Percentiles rank a stretch among this genome's conserved stretches.
Evolutionary conservation across 2,888 invertebrate species (phyloP).

Genomic region (Papilio demoleus): DNA sequence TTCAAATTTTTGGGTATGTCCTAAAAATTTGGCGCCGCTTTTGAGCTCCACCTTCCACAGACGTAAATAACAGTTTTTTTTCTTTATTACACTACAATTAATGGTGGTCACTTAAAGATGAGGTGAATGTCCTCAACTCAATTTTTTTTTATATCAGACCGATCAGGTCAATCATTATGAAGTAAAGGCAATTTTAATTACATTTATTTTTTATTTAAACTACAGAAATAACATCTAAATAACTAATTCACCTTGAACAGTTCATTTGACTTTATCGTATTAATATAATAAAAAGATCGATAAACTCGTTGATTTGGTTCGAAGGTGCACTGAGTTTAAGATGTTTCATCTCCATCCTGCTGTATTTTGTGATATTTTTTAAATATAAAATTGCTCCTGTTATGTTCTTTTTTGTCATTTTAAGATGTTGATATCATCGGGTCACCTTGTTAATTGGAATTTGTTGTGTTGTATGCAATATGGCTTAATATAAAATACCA

Average conservation of each 20-base stretch:
- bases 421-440: background rate
- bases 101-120: no score
- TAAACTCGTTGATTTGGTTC: slow-evolving; percentile 9
- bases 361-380: background rate
- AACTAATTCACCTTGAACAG: slow-evolving; percentile 19
- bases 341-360: background rate
- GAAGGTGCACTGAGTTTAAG: background rate
- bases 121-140: background rate
- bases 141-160: background rate
- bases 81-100: no score
- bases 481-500: background rate
- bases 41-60: no score
- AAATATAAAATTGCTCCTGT: background rate
- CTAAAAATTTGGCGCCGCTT: no score
- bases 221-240: slow-evolving; percentile 10
- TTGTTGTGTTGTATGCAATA: background rate
- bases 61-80: no score
- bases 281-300: slow-evolving; percentile 11
- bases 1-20: no score
- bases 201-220: background rate
- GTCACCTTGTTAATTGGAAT: slow-evolving; percentile 12
- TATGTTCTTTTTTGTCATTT: background rate
- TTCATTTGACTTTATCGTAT: slow-evolving; percentile 4
- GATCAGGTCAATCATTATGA: background rate
- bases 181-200: slow-evolving; percentile 6